phyloP scores from a whole-genome alignment of 2,113 vertebrate genomes.

The Lota lota region DNA sequence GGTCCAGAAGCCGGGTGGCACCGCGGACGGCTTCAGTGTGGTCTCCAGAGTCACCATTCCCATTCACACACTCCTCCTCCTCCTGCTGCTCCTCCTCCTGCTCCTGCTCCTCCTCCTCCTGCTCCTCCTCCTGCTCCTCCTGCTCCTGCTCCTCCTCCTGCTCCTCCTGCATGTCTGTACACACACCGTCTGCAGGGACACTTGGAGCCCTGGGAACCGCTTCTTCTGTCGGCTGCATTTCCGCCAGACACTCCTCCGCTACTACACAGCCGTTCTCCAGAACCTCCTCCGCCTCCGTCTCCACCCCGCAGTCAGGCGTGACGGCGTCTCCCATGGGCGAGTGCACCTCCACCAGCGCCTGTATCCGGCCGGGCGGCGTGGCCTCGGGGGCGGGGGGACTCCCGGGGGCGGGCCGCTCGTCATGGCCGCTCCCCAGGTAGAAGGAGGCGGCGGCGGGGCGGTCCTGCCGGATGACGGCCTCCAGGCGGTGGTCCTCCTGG shows the following conservation, averaged over 20 bases:
- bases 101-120: neutral
- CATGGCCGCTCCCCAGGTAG: slow-evolving; percentile 32
- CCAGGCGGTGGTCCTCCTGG: slow-evolving; percentile 27
- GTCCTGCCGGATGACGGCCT: slow-evolving; percentile 30
- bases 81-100: neutral
- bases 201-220: no score
- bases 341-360: slow-evolving; percentile 56
- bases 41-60: neutral
- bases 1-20: no score
- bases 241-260: no score
- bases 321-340: slow-evolving; percentile 16
- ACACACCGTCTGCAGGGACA: no score
- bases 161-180: neutral
- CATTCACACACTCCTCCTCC: neutral
- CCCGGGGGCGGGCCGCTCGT: neutral
- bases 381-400: slow-evolving; percentile 1
- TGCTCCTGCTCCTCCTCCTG: neutral
- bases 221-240: no score
- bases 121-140: neutral
- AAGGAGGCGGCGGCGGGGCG: slow-evolving; percentile 22
- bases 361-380: slow-evolving; percentile 19
- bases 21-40: no score
- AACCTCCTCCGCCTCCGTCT: neutral
- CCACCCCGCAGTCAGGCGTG: neutral
- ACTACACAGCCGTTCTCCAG: neutral